Base-by-base conservation (phyloP, 2,797 vertebrate species). In the Coracias cyanogaster region DNA sequence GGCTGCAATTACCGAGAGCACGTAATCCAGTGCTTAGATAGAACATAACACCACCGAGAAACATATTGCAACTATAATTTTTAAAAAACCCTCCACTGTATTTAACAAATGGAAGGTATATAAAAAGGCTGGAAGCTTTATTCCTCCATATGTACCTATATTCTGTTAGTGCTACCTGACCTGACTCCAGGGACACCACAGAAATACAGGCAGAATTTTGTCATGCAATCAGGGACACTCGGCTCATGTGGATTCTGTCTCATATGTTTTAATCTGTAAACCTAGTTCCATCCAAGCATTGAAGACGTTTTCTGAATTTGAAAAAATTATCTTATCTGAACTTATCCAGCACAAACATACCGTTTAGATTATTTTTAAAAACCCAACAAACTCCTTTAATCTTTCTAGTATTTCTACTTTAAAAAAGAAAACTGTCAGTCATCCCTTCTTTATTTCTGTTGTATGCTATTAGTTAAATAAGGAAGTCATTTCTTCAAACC, bases 21-120 rank as follows among this genome's bases (percentile, higher is more conserved):
- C 14, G 3, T 37, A 70, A 87, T 52, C 71, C 67, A 43, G 49
- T 8, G 10, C 26, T 55, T 52, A 81, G 67, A 9, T 24, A 46
- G 89, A 89, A 82, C 41, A 25, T 2, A 79, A 19, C 46, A 62
- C 82, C 61, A 48, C 52, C 17, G 51, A 81, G 76, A 29, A 74
- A 82, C 64, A 60, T 45, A 65, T 35, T 92, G 77, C 49, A 61
- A 18, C 33, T 65, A 43, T 45, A 94, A 96, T 86, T 91, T 93
- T 86, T 89, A 85, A 7, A 15, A 61, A 58, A 84, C 33, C 21
- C 67, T 37, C 51, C 28, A 2, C 1, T 5, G 21, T 41, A 18
- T 45, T 91, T 74, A 29, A 46, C 77, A 86, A 51, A 74, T 28
- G 6, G 45, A 70, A 14, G 31, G 2, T 15, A 3, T 39, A 62